Percentiles rank a stretch among this genome's conserved stretches.
These are phyloP conservation scores for Clinocottus analis DNA, from an alignment of 2,113 vertebrate species.

Conservation along the genomic window DNA sequence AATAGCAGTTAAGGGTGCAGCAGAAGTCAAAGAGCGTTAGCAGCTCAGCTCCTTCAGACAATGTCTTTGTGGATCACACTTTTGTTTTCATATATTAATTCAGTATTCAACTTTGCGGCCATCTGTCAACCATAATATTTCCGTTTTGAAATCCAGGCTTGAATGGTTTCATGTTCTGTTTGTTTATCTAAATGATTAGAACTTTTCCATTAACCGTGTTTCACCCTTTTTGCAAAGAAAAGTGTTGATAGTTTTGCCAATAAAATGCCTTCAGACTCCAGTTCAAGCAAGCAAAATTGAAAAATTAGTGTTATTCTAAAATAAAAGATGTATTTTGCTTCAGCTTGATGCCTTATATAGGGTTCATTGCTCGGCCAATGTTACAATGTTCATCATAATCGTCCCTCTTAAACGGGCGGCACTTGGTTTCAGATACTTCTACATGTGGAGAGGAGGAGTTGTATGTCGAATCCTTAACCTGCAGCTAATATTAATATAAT, in stretches of 20 bases:
- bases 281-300: not conserved
- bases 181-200: not conserved
- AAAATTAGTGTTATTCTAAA: not conserved
- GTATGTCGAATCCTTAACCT: not conserved
- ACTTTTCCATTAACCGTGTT: not conserved
- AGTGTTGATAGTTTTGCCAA: not conserved
- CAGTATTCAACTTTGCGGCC: not conserved
- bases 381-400: not conserved
- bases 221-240: not conserved
- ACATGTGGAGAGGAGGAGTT: not conserved
- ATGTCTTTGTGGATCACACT: not conserved
- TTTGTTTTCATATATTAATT: slow-evolving; percentile 11
- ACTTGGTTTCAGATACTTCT: not conserved
- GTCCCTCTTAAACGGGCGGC: not conserved
- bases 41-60: not conserved
- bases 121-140: not conserved
- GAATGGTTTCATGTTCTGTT: slow-evolving; percentile 1
- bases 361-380: not conserved
- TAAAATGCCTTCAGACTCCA: too few relatives aligned
- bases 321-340: not conserved
- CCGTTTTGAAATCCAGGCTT: not conserved
- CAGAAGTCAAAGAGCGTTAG: not conserved
- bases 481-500: not conserved
- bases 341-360: not conserved
- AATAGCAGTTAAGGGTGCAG: slow-evolving; percentile 4